These are phyloP conservation scores for Oryzias melastigma DNA, from an alignment of 2,113 vertebrate species.

Conservation along the genomic window DNA sequence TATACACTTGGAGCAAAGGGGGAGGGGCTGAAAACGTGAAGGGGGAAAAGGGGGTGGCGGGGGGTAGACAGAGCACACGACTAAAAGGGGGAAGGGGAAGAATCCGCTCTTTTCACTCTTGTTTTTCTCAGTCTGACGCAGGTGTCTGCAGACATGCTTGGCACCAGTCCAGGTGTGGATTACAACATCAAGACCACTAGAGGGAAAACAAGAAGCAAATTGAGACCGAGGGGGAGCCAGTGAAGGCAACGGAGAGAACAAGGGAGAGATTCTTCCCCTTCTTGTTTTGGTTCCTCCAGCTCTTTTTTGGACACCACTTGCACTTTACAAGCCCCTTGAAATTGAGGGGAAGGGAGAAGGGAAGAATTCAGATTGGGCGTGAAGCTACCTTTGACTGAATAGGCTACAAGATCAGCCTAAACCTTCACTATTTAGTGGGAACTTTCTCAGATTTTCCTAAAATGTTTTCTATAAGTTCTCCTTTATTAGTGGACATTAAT, in stretches of 20 bases:
- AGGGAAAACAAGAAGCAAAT: constrained; percentile 36
- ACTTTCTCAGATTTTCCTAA: too few relatives aligned
- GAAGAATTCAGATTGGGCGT: too few relatives aligned
- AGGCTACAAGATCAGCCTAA: too few relatives aligned
- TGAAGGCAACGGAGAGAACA: neutral
- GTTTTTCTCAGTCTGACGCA: constrained; percentile 63
- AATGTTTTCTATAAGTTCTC: too few relatives aligned
- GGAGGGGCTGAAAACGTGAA: constrained; percentile 18
- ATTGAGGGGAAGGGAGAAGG: too few relatives aligned
- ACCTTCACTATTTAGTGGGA: too few relatives aligned
- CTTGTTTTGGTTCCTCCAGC: neutral
- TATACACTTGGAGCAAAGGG: constrained; percentile 4
- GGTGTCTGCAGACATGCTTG: constrained; percentile 58
- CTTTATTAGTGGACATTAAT: too few relatives aligned
- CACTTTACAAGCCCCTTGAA: too few relatives aligned
- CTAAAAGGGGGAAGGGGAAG: constrained; percentile 10
- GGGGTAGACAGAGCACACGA: constrained; percentile 12
- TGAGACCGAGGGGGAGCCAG: neutral
- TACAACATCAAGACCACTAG: constrained; percentile 44
- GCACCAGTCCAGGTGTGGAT: constrained; percentile 59
- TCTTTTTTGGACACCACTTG: too few relatives aligned
- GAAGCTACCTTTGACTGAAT: too few relatives aligned
- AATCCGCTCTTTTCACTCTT: constrained; percentile 50
- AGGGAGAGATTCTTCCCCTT: neutral
- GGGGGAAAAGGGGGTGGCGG: neutral